A percentile compares a stretch with the other conserved stretches of the same genome.
Evolutionary conservation across 1,140 invertebrate species (phyloP).

Genomic region (Drosophila parvula): DNA sequence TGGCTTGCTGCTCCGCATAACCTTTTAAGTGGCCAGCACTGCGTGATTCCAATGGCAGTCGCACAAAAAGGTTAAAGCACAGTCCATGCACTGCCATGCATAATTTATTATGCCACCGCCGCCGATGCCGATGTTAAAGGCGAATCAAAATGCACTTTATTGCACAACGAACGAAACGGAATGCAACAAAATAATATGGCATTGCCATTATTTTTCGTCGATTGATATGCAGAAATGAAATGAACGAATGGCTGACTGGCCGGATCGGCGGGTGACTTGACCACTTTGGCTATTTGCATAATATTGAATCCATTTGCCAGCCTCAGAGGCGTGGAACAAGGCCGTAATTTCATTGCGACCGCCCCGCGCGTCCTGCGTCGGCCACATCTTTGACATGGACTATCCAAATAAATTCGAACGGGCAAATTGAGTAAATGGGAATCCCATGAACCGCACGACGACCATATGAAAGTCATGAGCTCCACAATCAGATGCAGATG

Average conservation of each 20-base stretch:
- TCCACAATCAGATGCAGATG: constrained; percentile 25
- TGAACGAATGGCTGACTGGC: constrained; percentile 4
- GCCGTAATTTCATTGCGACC: constrained; percentile 49
- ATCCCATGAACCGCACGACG: constrained; percentile 37
- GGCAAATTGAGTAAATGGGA: constrained; percentile 57
- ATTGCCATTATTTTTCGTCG: constrained; percentile 54
- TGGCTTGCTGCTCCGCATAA: constrained; percentile 13
- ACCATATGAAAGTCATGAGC: constrained; percentile 55
- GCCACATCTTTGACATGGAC: constrained; percentile 36
- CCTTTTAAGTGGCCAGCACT: constrained; percentile 15
- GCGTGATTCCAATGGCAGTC: neutral
- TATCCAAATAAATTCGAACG: constrained; percentile 67
- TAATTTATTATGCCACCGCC: constrained; percentile 50
- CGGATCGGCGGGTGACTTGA: constrained; percentile 16
- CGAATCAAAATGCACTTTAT: constrained; percentile 72
- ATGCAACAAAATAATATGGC: constrained; percentile 62
- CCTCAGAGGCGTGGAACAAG: constrained; percentile 24
- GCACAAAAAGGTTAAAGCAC: constrained; percentile 25
- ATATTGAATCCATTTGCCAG: constrained; percentile 64
- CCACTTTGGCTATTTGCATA: constrained; percentile 71
- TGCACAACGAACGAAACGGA: constrained; percentile 45
- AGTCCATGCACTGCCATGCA: constrained; percentile 51
- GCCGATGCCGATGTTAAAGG: constrained; percentile 54
- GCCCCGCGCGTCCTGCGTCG: constrained; percentile 3
- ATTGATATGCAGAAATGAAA: constrained; percentile 58